Conservation (phyloP, 2,797 vertebrate species). For the Poecilia wingei region DNA sequence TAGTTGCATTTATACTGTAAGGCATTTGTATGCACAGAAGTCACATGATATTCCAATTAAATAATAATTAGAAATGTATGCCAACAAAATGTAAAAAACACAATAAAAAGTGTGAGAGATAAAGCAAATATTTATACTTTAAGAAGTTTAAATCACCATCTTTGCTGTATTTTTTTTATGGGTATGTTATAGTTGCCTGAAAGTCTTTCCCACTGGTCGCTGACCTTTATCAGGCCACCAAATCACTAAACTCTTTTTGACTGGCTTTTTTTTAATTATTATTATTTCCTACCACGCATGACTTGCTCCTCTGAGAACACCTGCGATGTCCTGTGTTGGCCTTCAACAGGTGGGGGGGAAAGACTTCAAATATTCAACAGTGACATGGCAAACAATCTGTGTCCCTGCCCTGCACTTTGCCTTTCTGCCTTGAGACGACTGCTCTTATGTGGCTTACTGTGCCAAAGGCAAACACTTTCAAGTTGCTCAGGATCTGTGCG, state of each 20-base stretch:
- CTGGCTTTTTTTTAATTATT: constrained; percentile 30
- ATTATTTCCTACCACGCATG: constrained; percentile 63
- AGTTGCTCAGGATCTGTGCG: constrained; percentile 61
- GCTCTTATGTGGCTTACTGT: constrained; percentile 35
- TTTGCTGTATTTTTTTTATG: background rate
- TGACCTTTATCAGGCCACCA: constrained; percentile 73
- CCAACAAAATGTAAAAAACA: background rate
- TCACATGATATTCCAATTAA: background rate
- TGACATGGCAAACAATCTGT: constrained; percentile 29
- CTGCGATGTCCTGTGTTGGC: constrained; percentile 13
- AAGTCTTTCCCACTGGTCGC: constrained; percentile 74
- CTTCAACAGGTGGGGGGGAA: constrained; percentile 24
- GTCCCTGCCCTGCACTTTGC: constrained; percentile 57
- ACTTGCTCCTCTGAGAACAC: constrained; percentile 44
- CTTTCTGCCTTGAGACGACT: constrained; percentile 46
- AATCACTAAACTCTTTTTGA: constrained; percentile 71
- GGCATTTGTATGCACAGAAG: background rate
- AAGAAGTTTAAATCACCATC: background rate
- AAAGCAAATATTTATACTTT: background rate
- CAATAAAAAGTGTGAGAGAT: background rate
- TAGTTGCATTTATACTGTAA: background rate
- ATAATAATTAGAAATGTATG: background rate
- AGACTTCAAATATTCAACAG: constrained; percentile 14
- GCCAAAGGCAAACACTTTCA: constrained; percentile 71
- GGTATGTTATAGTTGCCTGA: constrained; percentile 74